Evolutionary conservation across 2,888 invertebrate species (phyloP).

Genomic region (Adelphocoris suturalis): DNA sequence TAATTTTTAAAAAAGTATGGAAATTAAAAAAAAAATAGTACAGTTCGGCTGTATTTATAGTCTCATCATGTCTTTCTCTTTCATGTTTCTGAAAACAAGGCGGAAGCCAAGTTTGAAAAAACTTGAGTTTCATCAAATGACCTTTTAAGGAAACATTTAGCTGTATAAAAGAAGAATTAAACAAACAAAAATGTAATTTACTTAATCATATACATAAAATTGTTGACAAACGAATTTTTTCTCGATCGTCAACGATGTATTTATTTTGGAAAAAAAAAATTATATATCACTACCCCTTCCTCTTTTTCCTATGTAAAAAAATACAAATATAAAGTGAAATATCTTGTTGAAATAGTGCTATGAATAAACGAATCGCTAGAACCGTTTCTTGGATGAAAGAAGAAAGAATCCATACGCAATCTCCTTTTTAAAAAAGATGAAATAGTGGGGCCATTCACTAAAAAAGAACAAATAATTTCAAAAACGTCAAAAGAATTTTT

Average conservation of each 20-base stretch:
- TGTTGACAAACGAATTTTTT: conserved; percentile 57
- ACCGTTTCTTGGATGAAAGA: neutral
- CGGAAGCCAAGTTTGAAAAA: conserved; percentile 43
- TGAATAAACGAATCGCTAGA: no score
- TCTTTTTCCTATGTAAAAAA: neutral
- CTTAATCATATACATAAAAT: conserved; percentile 15
- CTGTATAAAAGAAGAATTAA: conserved; percentile 50
- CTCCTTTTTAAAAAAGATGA: neutral
- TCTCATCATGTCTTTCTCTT: conserved; percentile 72
- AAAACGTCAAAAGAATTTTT: conserved; percentile 29
- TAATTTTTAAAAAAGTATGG: conserved; percentile 48
- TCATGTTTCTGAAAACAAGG: conserved; percentile 66
- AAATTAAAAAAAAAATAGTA: conserved; percentile 64
- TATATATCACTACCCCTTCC: conserved; percentile 36
- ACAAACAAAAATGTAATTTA: conserved; percentile 56
- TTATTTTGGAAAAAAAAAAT: conserved; percentile 49
- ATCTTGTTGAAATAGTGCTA: neutral
- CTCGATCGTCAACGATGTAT: conserved; percentile 51
- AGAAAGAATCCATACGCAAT: conserved; percentile 9
- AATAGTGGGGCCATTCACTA: conserved; percentile 49
- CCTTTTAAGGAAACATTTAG: conserved; percentile 68
- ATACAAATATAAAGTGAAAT: conserved; percentile 1
- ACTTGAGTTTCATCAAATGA: conserved; percentile 30
- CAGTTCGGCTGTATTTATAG: conserved; percentile 69
- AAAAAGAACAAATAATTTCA: neutral